Base-by-base conservation (phyloP, 2,797 vertebrate genomes). In the Trematomus bernacchii region DNA sequence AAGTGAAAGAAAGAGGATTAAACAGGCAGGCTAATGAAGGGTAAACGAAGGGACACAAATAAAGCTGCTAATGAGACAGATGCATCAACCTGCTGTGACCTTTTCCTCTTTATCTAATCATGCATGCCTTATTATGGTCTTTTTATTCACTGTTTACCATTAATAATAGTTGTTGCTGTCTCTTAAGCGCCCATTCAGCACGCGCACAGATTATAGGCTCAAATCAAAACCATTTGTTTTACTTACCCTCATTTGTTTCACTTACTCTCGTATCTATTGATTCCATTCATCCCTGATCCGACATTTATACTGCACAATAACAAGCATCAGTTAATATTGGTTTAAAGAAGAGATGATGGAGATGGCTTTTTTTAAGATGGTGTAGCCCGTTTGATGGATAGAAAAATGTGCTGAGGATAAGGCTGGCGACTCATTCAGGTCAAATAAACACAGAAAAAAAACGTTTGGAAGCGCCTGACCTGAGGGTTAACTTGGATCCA, bases 41-140 rank as follows among this genome's bases (percentile, higher is more conserved):
- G 87, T 93, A 93, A 93, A 92, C 48, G 86, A 85, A 91, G 85
- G 90, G 91, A 92, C 89, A 92, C 87, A 93, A 93, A 91, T 93
- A 93, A 91, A 91, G 89, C 81, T 76, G 84, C 91, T 92, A 94
- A 93, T 93, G 92, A 94, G 92, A 92, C 91, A 93, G 90, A 93
- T 91, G 90, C 89, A 92, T 93, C 92, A 93, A 93, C 92, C 92
- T 91, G 89, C 87, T 83, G 85, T 92, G 92, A 94, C 93, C 93
- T 93, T 93, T 92, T 83, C 88, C 88, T 92, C 88, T 91, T 92
- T 87, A 93, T 93, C 88, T 93, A 93, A 93, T 93, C 91, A 93
- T 75, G 91, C 91, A 81, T 87, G 87, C 69, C 89, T 91, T 90
- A 91, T 92, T 92, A 90, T 88, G 76, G 84, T 86, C 85, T 88